Base-by-base conservation (phyloP, 2,797 vertebrate genomes). In the Hemibagrus guttatus region DNA sequence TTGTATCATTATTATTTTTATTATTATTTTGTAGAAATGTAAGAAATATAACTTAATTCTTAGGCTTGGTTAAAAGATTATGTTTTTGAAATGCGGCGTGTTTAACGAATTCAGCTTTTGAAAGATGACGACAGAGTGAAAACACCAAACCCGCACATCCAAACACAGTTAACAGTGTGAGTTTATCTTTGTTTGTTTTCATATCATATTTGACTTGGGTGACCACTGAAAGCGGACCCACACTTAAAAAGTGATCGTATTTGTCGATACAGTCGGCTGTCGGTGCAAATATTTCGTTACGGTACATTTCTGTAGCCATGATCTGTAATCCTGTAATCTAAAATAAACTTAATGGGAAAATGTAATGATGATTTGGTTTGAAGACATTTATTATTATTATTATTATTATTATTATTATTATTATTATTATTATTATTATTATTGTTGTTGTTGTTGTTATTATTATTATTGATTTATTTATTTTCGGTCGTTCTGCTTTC, bases 321-420 rank as follows among this genome's bases (percentile, higher is more conserved):
- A 88, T 71, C 42, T 88, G 86, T 85, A 86, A 75, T 58, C 81
- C 56, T 90, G 46, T 76, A 72, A 84, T 35, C 1, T 49, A 84
- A 87, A 90, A 90, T 90, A 90, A 90, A 90, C 46, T 52, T 16
- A 63, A 83, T 81, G 39, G n/a, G 61, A 88, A 31, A 71, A 39
- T 23, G 26, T 23, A 59, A 61, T 87, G 21, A 87, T 80, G 17
- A 61, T 72, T 49, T 84, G 56, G 4, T 84, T 87, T 83, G 31
- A 64, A 78, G 19, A 59, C 21, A 7, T 7, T 49, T 49, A 49
- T 49, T 49, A 49, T 49, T 49, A 49, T 49, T 1, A 17, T 31
- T 56, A 19, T 78, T 56, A n/a, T 76, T 56, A 52, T 56, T 54
- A 28, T 54, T 54, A 49, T 76, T 78, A 54, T 49, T 78, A 52